Conservation (phyloP, 2,888 invertebrate species). For the Chaitophorus viminalis region DNA sequence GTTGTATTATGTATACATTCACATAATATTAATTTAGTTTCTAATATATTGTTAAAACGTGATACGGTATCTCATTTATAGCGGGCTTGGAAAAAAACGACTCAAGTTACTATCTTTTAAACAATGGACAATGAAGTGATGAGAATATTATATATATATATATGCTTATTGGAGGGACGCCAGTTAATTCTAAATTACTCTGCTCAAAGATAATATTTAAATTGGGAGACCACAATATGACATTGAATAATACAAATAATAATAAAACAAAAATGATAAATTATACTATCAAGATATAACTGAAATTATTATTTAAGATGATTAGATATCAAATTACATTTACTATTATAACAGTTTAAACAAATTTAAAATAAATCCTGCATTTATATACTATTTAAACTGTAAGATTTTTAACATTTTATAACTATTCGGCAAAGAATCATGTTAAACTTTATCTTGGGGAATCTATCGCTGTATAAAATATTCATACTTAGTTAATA, state of each 20-base stretch:
- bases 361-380: background rate
- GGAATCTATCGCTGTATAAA: too few species aligned
- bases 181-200: background rate
- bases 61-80: background rate
- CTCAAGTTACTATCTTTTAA: background rate
- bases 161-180: background rate
- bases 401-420: background rate
- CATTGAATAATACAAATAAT: constrained; percentile 8
- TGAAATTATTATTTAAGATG: background rate
- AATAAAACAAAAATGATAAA: background rate
- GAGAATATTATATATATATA: background rate
- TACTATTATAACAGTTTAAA: background rate
- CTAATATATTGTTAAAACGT: background rate
- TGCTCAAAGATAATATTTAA: constrained; percentile 1
- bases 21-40: background rate
- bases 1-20: background rate
- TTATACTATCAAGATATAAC: background rate
- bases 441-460: too few species aligned
- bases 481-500: too few species aligned
- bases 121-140: constrained; percentile 19
- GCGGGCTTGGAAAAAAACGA: background rate
- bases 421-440: background rate
- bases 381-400: background rate
- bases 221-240: constrained; percentile 13
- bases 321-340: background rate